phyloP scores from a whole-genome alignment of 2,888 invertebrate genomes.

The Limnephilus lunatus region DNA sequence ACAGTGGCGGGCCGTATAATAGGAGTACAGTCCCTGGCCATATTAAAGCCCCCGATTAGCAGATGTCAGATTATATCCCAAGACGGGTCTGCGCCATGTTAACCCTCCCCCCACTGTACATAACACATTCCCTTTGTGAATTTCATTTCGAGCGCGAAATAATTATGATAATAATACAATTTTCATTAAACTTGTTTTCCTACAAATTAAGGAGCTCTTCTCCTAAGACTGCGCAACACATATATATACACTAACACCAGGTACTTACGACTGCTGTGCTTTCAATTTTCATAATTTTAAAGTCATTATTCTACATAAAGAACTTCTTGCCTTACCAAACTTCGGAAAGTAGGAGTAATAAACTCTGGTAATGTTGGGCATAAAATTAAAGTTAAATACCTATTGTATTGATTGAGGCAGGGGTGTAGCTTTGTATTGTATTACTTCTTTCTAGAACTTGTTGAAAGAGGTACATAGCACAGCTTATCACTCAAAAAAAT shows the following conservation, averaged over 20 bases:
- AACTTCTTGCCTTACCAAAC: background rate
- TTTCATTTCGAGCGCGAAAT: slow-evolving; percentile 60
- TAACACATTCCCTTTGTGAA: slow-evolving; percentile 61
- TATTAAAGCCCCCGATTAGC: slow-evolving; percentile 44
- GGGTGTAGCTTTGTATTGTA: too few species aligned
- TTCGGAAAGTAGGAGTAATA: background rate
- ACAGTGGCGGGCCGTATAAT: slow-evolving; percentile 12
- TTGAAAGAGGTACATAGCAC: background rate
- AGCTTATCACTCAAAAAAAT: background rate
- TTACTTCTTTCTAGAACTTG: background rate
- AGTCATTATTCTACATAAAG: background rate
- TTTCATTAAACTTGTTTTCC: slow-evolving; percentile 58
- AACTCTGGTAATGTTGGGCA: too few species aligned
- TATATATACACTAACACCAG: background rate
- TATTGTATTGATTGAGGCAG: too few species aligned
- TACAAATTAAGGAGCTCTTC: slow-evolving; percentile 4
- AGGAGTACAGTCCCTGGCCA: slow-evolving; percentile 42
- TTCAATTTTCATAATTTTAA: background rate
- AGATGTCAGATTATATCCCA: slow-evolving; percentile 43
- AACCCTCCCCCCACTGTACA: slow-evolving; percentile 34
- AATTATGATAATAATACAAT: slow-evolving; percentile 59
- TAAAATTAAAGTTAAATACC: background rate
- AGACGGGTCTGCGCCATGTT: slow-evolving; percentile 31
- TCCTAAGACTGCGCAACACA: background rate
- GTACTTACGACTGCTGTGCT: background rate